phyloP scores from a whole-genome alignment of 1,140 invertebrate species.

The Chrysopa pallens region DNA sequence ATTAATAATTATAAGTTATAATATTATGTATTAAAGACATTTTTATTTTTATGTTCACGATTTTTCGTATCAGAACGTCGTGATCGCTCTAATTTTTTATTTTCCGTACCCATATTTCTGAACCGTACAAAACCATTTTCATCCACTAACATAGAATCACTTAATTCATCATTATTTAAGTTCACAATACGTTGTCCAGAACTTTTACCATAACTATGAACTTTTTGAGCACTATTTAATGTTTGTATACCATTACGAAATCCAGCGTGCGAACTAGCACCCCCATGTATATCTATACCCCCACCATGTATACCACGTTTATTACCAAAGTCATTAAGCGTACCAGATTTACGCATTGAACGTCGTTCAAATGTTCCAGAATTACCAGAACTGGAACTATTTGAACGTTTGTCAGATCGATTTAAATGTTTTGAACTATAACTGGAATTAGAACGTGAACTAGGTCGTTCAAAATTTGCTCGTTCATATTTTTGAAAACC shows the following conservation, averaged over 20 bases:
- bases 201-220: slow-evolving; percentile 18
- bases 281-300: slow-evolving; percentile 6
- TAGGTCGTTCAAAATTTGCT: slow-evolving; percentile 13
- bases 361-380: slow-evolving; percentile 27
- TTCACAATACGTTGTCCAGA: slow-evolving; percentile 12
- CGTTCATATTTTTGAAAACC: slow-evolving; percentile 22
- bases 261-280: slow-evolving; percentile 14
- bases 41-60: not conserved
- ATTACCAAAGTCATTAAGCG: slow-evolving; percentile 25
- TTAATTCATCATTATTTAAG: slow-evolving; percentile 8
- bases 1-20: not conserved
- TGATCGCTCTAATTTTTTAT: not conserved
- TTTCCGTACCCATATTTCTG: slow-evolving; percentile 22
- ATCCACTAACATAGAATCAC: slow-evolving; percentile 49
- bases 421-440: not conserved
- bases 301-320: slow-evolving; percentile 12
- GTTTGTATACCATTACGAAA: slow-evolving; percentile 19
- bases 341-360: slow-evolving; percentile 29
- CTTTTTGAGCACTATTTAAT: slow-evolving; percentile 18
- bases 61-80: not conserved
- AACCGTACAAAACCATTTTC: slow-evolving; percentile 73
- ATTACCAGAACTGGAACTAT: slow-evolving; percentile 20
- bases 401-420: not conserved
- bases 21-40: not conserved
- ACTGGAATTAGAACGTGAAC: not conserved